These are phyloP conservation scores for Lasiurus cinereus DNA, from an alignment of 2,113 vertebrate species.

Conservation along the genomic window DNA sequence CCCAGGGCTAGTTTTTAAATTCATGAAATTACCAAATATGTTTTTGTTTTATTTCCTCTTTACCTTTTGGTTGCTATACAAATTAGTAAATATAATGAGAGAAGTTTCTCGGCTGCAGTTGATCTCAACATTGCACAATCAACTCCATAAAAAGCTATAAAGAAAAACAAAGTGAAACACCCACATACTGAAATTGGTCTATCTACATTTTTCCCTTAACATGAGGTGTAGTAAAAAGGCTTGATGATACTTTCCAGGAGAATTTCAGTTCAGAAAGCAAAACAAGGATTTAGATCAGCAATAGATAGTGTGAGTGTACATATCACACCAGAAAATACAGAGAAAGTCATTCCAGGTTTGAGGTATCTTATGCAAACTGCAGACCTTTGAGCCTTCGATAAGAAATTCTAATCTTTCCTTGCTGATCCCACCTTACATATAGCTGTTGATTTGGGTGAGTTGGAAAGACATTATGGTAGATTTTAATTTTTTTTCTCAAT, in stretches of 20 bases:
- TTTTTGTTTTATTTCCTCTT: conserved; percentile 83
- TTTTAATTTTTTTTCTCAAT: conserved; percentile 50
- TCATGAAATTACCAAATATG: conserved; percentile 85
- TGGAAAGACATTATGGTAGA: neutral
- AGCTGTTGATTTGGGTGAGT: neutral
- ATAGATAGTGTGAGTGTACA: neutral
- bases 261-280: conserved; percentile 34
- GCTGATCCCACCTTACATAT: neutral
- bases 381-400: neutral
- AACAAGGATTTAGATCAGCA: neutral
- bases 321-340: neutral
- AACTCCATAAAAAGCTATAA: conserved; percentile 83
- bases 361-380: neutral
- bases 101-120: conserved; percentile 80
- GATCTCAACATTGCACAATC: conserved; percentile 82
- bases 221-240: conserved; percentile 60
- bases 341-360: neutral
- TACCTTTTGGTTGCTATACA: conserved; percentile 85
- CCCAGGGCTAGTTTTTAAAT: conserved; percentile 84
- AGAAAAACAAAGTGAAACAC: conserved; percentile 84
- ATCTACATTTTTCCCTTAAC: conserved; percentile 76
- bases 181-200: conserved; percentile 79
- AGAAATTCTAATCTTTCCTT: neutral
- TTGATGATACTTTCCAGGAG: neutral
- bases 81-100: conserved; percentile 85